Evolutionary conservation across 2,113 vertebrate species (phyloP).

Genomic region (Geococcyx californianus): DNA sequence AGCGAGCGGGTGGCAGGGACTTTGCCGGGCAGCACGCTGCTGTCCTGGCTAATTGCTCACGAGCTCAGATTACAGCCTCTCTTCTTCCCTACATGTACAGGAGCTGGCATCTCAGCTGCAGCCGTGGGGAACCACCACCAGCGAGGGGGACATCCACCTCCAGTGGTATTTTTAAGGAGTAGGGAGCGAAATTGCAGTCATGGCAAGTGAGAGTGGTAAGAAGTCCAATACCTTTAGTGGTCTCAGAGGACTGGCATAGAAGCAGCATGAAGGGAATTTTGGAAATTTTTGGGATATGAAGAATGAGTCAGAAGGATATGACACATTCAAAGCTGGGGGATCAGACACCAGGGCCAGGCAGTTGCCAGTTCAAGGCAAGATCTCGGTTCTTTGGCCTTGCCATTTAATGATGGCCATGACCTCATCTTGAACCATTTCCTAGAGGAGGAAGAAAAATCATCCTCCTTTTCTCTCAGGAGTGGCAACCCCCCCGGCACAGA

Average conservation of each 20-base stretch:
- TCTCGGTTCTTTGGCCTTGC: background rate
- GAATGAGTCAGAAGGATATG: background rate
- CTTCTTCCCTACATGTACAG: slow-evolving; percentile 56
- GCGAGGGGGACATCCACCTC: background rate
- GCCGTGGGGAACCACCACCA: background rate
- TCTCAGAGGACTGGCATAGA: background rate
- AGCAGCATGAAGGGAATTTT: background rate
- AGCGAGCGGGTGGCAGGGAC: background rate
- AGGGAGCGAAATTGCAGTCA: accelerated
- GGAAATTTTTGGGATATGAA: background rate
- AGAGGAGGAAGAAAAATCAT: background rate
- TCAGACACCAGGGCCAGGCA: background rate
- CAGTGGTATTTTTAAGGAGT: background rate
- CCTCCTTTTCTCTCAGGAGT: background rate
- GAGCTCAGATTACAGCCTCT: slow-evolving; percentile 44
- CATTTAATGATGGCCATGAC: background rate
- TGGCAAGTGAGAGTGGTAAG: accelerated
- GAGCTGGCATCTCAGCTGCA: background rate
- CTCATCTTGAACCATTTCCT: background rate
- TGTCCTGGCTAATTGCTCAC: background rate
- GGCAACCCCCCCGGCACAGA: background rate
- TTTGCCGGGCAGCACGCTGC: background rate
- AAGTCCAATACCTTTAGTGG: background rate
- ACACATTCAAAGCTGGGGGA: background rate
- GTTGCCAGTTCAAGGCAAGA: background rate